A percentile compares a stretch with the other conserved stretches of the same genome.
Evolutionary conservation across 2,113 vertebrate species (phyloP).

Genomic region (Pseudopodoces humilis): DNA sequence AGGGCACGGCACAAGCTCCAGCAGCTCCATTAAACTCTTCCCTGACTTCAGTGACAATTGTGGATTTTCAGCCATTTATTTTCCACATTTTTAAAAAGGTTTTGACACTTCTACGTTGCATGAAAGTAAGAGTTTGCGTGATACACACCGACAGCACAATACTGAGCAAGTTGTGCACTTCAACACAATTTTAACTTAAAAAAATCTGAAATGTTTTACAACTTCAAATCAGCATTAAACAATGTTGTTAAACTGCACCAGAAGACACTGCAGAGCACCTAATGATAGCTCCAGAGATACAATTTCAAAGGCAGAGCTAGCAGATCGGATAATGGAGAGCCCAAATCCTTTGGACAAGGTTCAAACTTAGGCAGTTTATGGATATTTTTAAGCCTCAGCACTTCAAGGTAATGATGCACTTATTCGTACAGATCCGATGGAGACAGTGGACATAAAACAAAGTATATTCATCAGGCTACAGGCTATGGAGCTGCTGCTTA

Average conservation of each 20-base stretch:
- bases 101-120: neutral
- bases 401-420: constrained; percentile 64
- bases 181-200: constrained; percentile 20
- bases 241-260: constrained; percentile 5
- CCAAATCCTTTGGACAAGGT: constrained; percentile 73
- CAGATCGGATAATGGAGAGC: constrained; percentile 65
- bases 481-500: constrained; percentile 42
- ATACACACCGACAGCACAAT: neutral
- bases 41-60: neutral
- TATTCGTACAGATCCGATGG: constrained; percentile 38
- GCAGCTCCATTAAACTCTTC: neutral
- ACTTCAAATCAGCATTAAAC: neutral
- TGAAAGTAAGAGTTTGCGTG: neutral
- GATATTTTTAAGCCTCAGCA: constrained; percentile 69
- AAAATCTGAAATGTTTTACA: neutral
- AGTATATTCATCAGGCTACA: constrained; percentile 52
- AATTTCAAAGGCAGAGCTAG: constrained; percentile 71
- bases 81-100: neutral
- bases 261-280: constrained; percentile 56
- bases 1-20: neutral
- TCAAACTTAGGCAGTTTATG: constrained; percentile 67
- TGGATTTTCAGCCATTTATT: neutral
- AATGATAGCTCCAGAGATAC: constrained; percentile 70
- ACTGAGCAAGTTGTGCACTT: neutral
- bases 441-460: constrained; percentile 41